Evolutionary conservation across 2,797 vertebrate genomes (phyloP), one percentile per base, ranked within the genome.

Genomic region (Arctocebus calabarensis): DNA sequence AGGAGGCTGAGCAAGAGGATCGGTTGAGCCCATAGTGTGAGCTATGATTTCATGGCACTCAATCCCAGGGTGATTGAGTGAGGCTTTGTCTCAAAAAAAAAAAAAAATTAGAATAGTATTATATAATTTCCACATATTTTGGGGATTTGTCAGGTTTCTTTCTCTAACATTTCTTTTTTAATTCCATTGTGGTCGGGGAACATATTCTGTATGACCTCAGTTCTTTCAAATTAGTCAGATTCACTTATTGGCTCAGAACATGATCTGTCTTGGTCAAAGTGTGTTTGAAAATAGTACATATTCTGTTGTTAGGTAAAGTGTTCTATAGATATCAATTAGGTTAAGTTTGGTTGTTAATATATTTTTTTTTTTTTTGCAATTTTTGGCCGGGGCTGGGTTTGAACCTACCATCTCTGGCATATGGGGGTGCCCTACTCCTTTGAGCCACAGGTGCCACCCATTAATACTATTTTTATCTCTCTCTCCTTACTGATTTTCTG

Each of bases 401-500:
- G 40, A 40, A 40, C 40, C 40, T 5, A 40, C 40, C 40, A 40
- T 5, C 40, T 40, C 40, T 40, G 40, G n/a, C n/a, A n/a, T n/a
- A n/a, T n/a, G n/a, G 40, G 40, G 5, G 40, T 40, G 40, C 40
- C 40, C 40, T 40, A 40, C 40, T 40, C 40, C 40, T 40, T 40
- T 40, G 40, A 40, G 40, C 40, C 40, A 40, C 40, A 40, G 40
- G 40, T 40, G 40, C 40, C 40, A 5, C 40, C 40, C 40, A 40
- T 45, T 37, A 34, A 61, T 86, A 4, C 90, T 43, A 5, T 45
- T 75, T 27, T 19, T 73, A n/a, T 43, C n/a, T 90, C 34, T 84
- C 0, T 64, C 40, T 78, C 22, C 62, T 78, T 78, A 66, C 57
- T 88, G 22, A 88, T 94, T 84, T 95, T 91, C 45, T 77, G 23